These are phyloP conservation scores for Lagocephalus sceleratus DNA, from an alignment of 2,797 vertebrate genomes.

Conservation along the genomic window DNA sequence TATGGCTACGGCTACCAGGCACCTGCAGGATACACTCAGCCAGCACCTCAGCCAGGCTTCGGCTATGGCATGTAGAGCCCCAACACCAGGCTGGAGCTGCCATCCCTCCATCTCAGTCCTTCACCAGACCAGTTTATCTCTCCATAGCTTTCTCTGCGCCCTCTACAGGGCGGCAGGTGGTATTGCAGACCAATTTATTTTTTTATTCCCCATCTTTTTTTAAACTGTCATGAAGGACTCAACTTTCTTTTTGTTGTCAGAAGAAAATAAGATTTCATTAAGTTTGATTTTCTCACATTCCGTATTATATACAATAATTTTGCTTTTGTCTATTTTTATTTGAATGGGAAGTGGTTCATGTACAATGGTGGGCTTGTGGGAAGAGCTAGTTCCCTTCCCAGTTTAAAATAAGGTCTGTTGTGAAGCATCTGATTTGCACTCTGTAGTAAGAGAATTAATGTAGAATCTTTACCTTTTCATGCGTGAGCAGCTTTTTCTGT, in stretches of 20 bases:
- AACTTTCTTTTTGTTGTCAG: conserved; percentile 85
- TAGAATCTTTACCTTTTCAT: conserved; percentile 83
- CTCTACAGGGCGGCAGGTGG: conserved; percentile 60
- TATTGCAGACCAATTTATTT: conserved; percentile 62
- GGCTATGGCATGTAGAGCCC: conserved; percentile 92
- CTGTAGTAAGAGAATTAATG: conserved; percentile 93
- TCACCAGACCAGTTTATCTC: conserved; percentile 81
- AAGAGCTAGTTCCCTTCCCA: conserved; percentile 71
- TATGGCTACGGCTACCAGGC: conserved; percentile 95
- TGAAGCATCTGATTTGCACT: conserved; percentile 98
- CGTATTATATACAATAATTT: conserved; percentile 80
- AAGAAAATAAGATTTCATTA: conserved; percentile 78
- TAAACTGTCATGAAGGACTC: conserved; percentile 95
- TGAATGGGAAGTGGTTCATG: conserved; percentile 86
- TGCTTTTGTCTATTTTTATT: conserved; percentile 77
- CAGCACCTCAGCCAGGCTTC: conserved; percentile 85
- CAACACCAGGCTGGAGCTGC: conserved; percentile 65
- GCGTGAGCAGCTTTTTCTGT: conserved; percentile 90
- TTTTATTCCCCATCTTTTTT: conserved; percentile 41
- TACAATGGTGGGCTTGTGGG: conserved; percentile 72
- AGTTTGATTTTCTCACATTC: conserved; percentile 90
- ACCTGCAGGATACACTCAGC: conserved; percentile 83
- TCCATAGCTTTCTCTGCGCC: conserved; percentile 79
- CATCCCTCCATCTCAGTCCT: conserved; percentile 83
- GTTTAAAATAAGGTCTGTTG: conserved; percentile 76